Base-by-base conservation (phyloP, 2,888 invertebrate genomes). In the Synanthedon andrenaeformis region DNA sequence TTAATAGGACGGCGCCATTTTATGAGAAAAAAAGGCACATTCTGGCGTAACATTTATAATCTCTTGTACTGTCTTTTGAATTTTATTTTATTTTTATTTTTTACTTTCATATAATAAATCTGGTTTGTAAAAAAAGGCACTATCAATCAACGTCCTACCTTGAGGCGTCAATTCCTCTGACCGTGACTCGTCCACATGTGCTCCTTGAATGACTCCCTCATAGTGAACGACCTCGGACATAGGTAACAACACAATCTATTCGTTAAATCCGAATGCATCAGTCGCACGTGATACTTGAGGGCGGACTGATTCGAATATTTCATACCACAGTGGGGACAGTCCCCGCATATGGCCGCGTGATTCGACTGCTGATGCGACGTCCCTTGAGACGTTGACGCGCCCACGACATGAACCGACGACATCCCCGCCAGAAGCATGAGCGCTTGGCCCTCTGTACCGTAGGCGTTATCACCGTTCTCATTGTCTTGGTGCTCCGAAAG, bases 221-320 rank as follows among this genome's bases (percentile, higher is more conserved):
- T 91, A 55, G 90, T 90, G 63, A 92, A 92, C n/a, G 91, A 90
- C 62, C 90, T 88, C 35, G 92, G 92, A 69, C 92, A 92, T 52
- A 92, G 79, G 71, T 92, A 91, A 73, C 92, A 92, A 75, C 91
- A 92, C 58, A 91, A 85, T 70, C 91, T 87, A 69, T 92, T 91
- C 19, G 90, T 90, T 61, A 92, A 79, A 73, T 92, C 92, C 41
- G 92, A 92, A 77, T 92, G 92, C 80, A 92, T 91, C 69, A 92
- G 77, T 61, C 91, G 85, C 50, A 91, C 91, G 64, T 91, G 91
- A 70, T 92, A 92, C 72, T 92, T 92, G 60, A 92, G 82, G 48
- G 92, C 91, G 1, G 92, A 92, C 72, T 91, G 92, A 73, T 92
- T 92, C 52, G 91, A 91, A 75, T 92, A 91, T 58, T 90, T 89